Conservation (phyloP, 2,888 invertebrate genomes). For the Melolontha melolontha region DNA sequence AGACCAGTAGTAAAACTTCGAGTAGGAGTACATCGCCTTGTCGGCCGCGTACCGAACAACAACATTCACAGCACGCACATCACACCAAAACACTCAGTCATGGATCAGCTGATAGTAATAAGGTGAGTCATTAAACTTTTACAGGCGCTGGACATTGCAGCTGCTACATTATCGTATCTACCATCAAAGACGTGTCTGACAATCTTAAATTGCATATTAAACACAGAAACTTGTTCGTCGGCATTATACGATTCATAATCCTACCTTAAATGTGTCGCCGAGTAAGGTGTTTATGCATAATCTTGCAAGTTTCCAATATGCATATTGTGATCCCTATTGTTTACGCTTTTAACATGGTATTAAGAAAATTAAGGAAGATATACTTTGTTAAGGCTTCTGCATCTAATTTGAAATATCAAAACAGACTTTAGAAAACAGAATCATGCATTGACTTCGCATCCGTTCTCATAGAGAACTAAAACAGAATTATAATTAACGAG, state of each 20-base stretch:
- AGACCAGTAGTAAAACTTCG: slow-evolving; percentile 69
- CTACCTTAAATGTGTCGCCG: no score
- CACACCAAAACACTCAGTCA: slow-evolving; percentile 63
- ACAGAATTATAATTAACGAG: no score
- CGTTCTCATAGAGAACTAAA: no score
- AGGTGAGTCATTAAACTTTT: slow-evolving; percentile 53
- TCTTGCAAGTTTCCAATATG: no score
- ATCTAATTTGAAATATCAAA: no score
- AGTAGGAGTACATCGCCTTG: slow-evolving; percentile 74
- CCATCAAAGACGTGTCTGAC: background rate
- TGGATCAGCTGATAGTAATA: slow-evolving; percentile 63
- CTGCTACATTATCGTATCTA: background rate
- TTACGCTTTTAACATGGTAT: no score
- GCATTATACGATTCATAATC: background rate
- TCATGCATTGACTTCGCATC: no score
- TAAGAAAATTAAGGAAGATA: no score
- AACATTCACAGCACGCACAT: slow-evolving; percentile 50
- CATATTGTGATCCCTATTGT: no score
- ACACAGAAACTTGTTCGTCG: background rate
- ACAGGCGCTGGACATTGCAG: background rate
- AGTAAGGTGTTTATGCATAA: no score
- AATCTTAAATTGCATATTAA: slow-evolving; percentile 5
- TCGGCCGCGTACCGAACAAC: slow-evolving; percentile 61
- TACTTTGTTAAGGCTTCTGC: no score
- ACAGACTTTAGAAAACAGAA: no score